Percentiles rank a stretch among this genome's conserved stretches.
phyloP scores from a whole-genome alignment of 2,888 invertebrate species.

The Hylaea fasciaria region DNA sequence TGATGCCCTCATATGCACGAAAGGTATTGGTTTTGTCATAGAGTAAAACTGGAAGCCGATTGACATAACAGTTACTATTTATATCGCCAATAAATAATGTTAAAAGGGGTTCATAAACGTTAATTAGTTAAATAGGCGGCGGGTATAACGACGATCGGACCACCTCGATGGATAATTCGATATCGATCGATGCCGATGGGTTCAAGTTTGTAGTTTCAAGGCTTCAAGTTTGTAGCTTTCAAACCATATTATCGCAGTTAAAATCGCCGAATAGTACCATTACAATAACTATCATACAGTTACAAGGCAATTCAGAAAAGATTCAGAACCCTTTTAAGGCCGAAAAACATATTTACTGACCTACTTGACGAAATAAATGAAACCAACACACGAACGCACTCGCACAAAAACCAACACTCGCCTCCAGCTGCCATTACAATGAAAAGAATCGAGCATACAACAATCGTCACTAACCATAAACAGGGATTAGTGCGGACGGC shows the following conservation, averaged over 20 bases:
- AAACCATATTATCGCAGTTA: no score
- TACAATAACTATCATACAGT: no score
- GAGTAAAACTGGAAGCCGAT: constrained; percentile 19
- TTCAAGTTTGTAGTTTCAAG: not conserved
- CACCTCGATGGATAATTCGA: constrained; percentile 1
- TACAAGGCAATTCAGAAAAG: no score
- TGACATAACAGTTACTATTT: constrained; percentile 17
- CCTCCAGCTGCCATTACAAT: constrained; percentile 30
- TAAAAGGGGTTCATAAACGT: constrained; percentile 26
- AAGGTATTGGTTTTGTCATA: constrained; percentile 10
- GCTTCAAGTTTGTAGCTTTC: no score
- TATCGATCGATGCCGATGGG: not conserved
- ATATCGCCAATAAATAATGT: constrained; percentile 21
- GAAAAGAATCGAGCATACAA: constrained; percentile 38
- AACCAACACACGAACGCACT: no score
- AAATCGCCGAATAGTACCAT: no score
- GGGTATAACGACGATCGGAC: constrained; percentile 2
- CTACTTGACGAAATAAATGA: no score
- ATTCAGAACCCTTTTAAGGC: no score
- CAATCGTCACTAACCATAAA: constrained; percentile 63
- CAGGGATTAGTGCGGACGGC: constrained; percentile 55
- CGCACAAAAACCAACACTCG: constrained; percentile 29
- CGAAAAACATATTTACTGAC: no score
- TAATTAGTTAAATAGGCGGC: constrained; percentile 10
- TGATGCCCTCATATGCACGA: not conserved